Evolutionary conservation across 2,888 invertebrate species (phyloP).

Genomic region (Microctonus hyperodae): DNA sequence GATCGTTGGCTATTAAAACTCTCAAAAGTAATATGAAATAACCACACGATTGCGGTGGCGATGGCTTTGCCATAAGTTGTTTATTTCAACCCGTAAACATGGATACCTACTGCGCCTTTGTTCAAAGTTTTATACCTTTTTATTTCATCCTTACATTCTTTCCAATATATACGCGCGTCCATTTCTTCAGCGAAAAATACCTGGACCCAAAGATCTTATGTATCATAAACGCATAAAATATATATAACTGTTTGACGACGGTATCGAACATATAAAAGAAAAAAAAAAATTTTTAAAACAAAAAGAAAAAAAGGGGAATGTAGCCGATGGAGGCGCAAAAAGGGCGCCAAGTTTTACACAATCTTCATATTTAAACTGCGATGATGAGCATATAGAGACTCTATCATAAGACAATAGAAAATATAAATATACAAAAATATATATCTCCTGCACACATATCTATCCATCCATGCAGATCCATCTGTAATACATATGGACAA

Average conservation of each 20-base stretch:
- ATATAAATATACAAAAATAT: too few species aligned
- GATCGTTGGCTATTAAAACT: constrained; percentile 54
- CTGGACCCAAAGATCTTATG: constrained; percentile 40
- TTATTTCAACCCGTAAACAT: constrained; percentile 61
- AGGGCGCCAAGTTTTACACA: too few species aligned
- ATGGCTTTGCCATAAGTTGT: constrained; percentile 45
- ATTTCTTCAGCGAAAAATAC: constrained; percentile 37
- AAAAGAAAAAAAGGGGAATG: constrained; percentile 10
- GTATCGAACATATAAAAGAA: constrained; percentile 8
- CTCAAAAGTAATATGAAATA: constrained; percentile 58
- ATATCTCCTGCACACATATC: too few species aligned
- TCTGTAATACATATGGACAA: too few species aligned
- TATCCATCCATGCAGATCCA: too few species aligned
- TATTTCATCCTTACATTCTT: constrained; percentile 12
- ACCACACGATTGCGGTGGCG: constrained; percentile 47
- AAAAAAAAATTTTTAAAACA: neutral
- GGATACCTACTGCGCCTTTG: constrained; percentile 46
- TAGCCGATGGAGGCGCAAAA: neutral
- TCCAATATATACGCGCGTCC: neutral
- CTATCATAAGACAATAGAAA: neutral
- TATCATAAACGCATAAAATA: constrained; percentile 55
- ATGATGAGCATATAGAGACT: too few species aligned
- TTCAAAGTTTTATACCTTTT: constrained; percentile 9
- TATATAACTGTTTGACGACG: constrained; percentile 43
- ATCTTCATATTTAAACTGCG: too few species aligned